These are phyloP conservation scores for Drosophila neonasuta DNA, from an alignment of 2,888 invertebrate genomes.

Conservation along the genomic window DNA sequence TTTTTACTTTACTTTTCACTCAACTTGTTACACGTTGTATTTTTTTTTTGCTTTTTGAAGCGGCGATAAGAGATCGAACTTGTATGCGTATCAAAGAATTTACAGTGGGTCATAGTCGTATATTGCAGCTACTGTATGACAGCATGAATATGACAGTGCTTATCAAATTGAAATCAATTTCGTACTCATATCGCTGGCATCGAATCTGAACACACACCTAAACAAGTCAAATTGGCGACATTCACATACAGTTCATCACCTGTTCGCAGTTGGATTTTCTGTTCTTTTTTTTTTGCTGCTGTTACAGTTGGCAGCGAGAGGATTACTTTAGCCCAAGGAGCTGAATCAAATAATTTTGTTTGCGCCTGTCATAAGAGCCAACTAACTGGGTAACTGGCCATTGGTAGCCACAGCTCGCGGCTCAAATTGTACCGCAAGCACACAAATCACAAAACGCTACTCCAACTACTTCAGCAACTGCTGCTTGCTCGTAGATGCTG, in stretches of 20 bases:
- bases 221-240: constrained; percentile 72
- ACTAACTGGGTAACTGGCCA: constrained; percentile 63
- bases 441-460: constrained; percentile 68
- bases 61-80: constrained; percentile 27
- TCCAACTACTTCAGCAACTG: constrained; percentile 16
- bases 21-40: constrained; percentile 2
- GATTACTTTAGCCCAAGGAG: constrained; percentile 35
- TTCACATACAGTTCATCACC: constrained; percentile 68
- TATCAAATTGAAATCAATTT: constrained; percentile 73
- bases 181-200: constrained; percentile 51
- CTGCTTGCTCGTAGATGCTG: background rate
- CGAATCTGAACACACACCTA: constrained; percentile 67
- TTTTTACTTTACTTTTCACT: constrained; percentile 27
- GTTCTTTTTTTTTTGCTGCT: too few relatives aligned
- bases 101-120: constrained; percentile 47
- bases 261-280: constrained; percentile 21
- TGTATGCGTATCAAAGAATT: too few relatives aligned
- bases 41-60: constrained; percentile 4
- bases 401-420: constrained; percentile 73
- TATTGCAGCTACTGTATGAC: constrained; percentile 64
- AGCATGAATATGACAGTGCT: constrained; percentile 52
- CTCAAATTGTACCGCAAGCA: constrained; percentile 77
- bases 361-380: constrained; percentile 79
- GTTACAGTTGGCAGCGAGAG: background rate
- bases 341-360: constrained; percentile 78